These are phyloP conservation scores for Anolis carolinensis DNA, from an alignment of 2,113 vertebrate genomes.

Conservation along the genomic window DNA sequence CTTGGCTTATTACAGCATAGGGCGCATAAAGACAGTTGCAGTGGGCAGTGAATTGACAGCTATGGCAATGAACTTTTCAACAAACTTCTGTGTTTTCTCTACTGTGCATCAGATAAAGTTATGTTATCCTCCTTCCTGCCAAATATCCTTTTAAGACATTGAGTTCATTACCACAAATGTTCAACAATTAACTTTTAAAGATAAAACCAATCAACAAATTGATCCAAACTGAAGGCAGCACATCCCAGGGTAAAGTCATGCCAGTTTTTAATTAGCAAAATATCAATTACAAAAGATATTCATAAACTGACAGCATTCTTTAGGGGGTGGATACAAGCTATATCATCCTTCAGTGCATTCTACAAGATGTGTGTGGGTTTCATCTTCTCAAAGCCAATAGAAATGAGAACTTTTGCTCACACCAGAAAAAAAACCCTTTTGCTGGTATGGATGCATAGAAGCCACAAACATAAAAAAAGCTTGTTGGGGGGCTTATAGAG, in stretches of 20 bases:
- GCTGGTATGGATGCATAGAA: neutral
- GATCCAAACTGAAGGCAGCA: slow-evolving; percentile 40
- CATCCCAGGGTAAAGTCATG: slow-evolving; percentile 6
- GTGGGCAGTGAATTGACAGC: neutral
- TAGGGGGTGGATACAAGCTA: neutral
- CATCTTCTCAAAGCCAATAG: neutral
- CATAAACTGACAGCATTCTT: neutral
- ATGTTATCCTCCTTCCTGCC: slow-evolving; percentile 25
- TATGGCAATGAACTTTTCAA: slow-evolving; percentile 3
- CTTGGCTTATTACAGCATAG: neutral
- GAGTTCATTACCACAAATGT: slow-evolving; percentile 35
- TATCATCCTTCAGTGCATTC: neutral
- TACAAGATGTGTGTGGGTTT: neutral
- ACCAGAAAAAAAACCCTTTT: neutral
- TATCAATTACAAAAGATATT: slow-evolving; percentile 7
- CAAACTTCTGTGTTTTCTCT: slow-evolving; percentile 28
- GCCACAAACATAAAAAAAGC: neutral
- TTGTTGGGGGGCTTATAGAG: neutral
- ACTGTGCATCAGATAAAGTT: neutral
- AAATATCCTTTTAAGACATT: neutral
- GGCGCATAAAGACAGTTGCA: neutral
- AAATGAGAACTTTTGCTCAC: neutral
- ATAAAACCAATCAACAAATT: slow-evolving; percentile 25
- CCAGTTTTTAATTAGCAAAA: slow-evolving; percentile 41
- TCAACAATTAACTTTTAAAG: slow-evolving; percentile 48